Base-by-base conservation (phyloP, 2,888 invertebrate species). In the Mythimna lalbum region DNA sequence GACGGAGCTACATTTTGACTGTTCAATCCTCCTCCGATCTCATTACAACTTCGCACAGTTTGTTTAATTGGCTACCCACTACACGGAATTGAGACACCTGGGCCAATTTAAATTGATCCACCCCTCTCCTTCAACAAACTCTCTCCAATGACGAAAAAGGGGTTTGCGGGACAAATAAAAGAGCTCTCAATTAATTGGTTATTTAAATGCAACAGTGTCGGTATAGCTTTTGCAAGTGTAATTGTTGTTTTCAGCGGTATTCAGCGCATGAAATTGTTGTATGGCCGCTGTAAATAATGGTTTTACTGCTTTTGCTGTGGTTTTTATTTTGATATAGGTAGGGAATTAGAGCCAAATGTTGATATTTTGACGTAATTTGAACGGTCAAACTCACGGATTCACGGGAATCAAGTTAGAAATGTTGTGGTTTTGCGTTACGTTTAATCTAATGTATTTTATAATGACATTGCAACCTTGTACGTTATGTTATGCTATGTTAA, bases 51-150 rank as follows among this genome's bases (percentile, higher is more conserved):
- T 90, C 69, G 80, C 80, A 81, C 85, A 86, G 86, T 89, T 88
- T 88, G 89, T 89, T 90, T 89, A 89, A 90, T 90, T 90, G 89
- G 88, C 85, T 87, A 82, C 85, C 86, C 87, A 82, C 74, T 81
- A 87, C 83, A 78, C 82, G 80, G 80, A 83, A 85, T 84, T 71
- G 73, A 83, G 66, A 62, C 64, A 81, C 84, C 82, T 74, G 81
- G 59, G 31, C 89, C 87, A 86, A 78, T 82, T 76, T 83, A 84
- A 69, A 49, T 66, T 77, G 86, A 80, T 63, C 88, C 73, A 27
- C 66, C 63, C 39, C 31, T 47, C 66, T 61, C 21, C 70, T 56
- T 59, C 19, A 47, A 62, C 27, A 57, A 52, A 6, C 39, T 69
- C 70, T 27, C 56, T 72, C 76, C 69, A 49, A 36, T 61, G 69